phyloP scores from a whole-genome alignment of 1,140 invertebrate species.

The Papilio xuthus region DNA sequence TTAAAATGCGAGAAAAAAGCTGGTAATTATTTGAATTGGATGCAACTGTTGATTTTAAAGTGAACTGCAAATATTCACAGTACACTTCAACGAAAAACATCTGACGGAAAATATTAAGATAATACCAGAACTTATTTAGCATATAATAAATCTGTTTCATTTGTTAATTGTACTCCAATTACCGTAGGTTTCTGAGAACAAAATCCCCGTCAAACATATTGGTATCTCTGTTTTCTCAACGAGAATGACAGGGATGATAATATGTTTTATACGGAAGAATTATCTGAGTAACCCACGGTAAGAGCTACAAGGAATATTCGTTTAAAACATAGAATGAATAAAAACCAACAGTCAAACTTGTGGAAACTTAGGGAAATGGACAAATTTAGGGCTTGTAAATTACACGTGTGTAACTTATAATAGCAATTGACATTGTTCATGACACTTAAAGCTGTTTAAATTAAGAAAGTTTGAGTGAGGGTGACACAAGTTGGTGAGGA shows the following conservation, averaged over 20 bases:
- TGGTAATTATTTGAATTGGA: not conserved
- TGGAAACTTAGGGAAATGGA: not conserved
- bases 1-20: not conserved
- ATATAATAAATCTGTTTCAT: not conserved
- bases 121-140: not conserved
- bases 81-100: conserved; percentile 1
- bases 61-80: conserved; percentile 13
- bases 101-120: not conserved
- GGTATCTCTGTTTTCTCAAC: no score
- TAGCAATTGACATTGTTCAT: conserved; percentile 10
- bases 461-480: conserved; percentile 30
- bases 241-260: no score
- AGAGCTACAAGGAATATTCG: no score
- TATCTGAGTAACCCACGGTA: no score
- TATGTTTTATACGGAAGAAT: no score
- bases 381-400: conserved; percentile 15
- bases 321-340: not conserved
- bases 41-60: conserved; percentile 7
- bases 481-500: conserved; percentile 2
- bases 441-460: conserved; percentile 32
- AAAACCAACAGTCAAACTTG: not conserved
- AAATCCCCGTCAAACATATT: no score
- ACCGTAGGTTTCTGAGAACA: no score
- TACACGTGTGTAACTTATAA: conserved; percentile 18
- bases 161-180: not conserved